Percentiles rank a stretch among this genome's conserved stretches.
Conservation (phyloP, 2,888 invertebrate genomes). For the Stictocephala bisonia region DNA sequence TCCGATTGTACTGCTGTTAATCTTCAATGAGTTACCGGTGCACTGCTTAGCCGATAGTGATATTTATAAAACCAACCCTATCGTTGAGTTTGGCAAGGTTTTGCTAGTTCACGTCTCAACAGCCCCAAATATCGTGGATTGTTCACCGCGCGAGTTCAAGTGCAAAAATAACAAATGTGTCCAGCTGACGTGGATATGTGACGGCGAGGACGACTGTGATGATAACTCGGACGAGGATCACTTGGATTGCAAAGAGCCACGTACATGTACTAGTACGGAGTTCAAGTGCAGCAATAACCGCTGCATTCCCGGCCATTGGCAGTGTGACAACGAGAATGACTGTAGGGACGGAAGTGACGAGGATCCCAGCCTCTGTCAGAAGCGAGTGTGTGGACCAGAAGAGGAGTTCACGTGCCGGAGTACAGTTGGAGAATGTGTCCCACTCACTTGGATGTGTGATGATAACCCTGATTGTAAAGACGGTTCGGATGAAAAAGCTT, state of each 20-base stretch:
- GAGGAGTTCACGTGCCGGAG: conserved; percentile 90
- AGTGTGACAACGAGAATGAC: conserved; percentile 86
- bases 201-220: conserved; percentile 81
- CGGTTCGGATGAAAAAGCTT: conserved; percentile 90
- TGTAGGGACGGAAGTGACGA: conserved; percentile 87
- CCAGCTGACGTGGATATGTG: conserved; percentile 81
- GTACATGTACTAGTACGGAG: conserved; percentile 78
- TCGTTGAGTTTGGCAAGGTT: no score
- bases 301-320: conserved; percentile 83
- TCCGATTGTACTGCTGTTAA: no score
- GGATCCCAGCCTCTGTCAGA: conserved; percentile 79
- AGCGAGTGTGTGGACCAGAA: conserved; percentile 87
- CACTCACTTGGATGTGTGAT: conserved; percentile 94
- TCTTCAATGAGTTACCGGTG: no score
- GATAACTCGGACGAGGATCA: conserved; percentile 85
- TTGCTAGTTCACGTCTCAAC: no score
- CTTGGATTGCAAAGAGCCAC: conserved; percentile 76
- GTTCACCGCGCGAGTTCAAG: conserved; percentile 78
- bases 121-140: conserved; percentile 63
- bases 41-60: no score
- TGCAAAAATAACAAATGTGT: conserved; percentile 82
- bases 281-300: conserved; percentile 78
- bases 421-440: conserved; percentile 86
- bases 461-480: conserved; percentile 89
- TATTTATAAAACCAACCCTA: no score